Evolutionary conservation across 2,113 vertebrate species (phyloP).

Genomic region (Brachypodius melanocephalos): DNA sequence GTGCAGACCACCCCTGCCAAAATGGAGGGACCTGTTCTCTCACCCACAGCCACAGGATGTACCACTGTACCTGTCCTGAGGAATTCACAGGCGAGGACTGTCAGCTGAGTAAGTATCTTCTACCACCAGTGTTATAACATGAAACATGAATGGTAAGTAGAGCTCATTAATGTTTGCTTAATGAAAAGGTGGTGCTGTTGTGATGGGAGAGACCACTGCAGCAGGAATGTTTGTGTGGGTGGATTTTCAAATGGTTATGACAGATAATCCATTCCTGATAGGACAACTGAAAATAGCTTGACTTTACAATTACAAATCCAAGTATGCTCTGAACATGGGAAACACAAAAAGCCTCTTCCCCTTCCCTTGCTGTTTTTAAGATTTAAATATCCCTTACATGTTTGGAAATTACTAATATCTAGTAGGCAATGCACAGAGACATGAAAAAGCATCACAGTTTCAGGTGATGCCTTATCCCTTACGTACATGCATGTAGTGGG

Average conservation of each 20-base stretch:
- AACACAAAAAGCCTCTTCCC: not conserved
- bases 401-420: not conserved
- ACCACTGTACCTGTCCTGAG: slow-evolving; percentile 80
- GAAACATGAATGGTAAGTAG: not conserved
- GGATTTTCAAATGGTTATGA: not conserved
- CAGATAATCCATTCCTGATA: not conserved
- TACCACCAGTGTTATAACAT: not conserved
- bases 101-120: slow-evolving; percentile 76
- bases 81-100: slow-evolving; percentile 81
- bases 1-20: slow-evolving; percentile 77
- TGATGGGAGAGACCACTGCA: not conserved
- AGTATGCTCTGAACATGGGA: not conserved
- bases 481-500: not conserved
- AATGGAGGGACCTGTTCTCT: slow-evolving; percentile 80
- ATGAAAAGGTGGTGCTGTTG: slow-evolving; percentile 20
- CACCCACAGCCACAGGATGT: not conserved
- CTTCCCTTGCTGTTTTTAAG: not conserved
- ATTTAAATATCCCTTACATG: not conserved
- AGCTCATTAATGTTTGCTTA: not conserved
- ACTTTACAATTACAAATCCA: not conserved
- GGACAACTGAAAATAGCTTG: slow-evolving; percentile 19
- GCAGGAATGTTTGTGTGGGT: not conserved
- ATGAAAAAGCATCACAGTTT: not conserved
- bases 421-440: not conserved
- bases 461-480: not conserved